A percentile compares a stretch with the other conserved stretches of the same genome.
phyloP scores from a whole-genome alignment of 2,888 invertebrate species.

The Acronicta leporina region DNA sequence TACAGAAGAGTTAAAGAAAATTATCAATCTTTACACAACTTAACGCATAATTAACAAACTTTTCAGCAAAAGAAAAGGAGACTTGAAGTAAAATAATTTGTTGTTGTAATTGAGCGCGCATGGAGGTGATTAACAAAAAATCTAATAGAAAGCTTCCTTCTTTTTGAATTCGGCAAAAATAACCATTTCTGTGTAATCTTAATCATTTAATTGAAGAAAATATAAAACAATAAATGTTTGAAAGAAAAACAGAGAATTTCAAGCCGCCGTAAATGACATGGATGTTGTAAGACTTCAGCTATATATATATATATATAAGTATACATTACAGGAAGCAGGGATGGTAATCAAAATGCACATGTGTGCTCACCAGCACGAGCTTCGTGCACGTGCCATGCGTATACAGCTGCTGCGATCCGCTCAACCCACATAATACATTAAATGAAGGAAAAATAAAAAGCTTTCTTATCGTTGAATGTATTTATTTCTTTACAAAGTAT shows the following conservation, averaged over 20 bases:
- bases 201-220: no score
- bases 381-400: conserved; percentile 64
- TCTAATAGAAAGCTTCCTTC: no score
- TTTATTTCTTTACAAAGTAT: conserved; percentile 6
- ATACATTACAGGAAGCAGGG: conserved; percentile 31
- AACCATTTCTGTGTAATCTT: no score
- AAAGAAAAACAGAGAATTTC: neutral
- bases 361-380: conserved; percentile 52
- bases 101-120: no score
- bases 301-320: conserved; percentile 22
- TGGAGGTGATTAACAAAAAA: no score
- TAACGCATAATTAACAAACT: no score
- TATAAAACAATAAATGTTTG: no score
- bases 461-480: conserved; percentile 5
- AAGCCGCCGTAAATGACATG: neutral
- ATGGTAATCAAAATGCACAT: conserved; percentile 52
- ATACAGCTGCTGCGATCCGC: conserved; percentile 59
- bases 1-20: no score
- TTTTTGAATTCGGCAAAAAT: no score
- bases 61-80: no score
- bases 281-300: neutral
- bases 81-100: no score
- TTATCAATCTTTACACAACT: no score
- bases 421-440: conserved; percentile 33
- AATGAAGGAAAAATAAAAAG: conserved; percentile 27